Base-by-base conservation (phyloP, 2,113 vertebrate genomes). In the Brienomyrus longianalis region DNA sequence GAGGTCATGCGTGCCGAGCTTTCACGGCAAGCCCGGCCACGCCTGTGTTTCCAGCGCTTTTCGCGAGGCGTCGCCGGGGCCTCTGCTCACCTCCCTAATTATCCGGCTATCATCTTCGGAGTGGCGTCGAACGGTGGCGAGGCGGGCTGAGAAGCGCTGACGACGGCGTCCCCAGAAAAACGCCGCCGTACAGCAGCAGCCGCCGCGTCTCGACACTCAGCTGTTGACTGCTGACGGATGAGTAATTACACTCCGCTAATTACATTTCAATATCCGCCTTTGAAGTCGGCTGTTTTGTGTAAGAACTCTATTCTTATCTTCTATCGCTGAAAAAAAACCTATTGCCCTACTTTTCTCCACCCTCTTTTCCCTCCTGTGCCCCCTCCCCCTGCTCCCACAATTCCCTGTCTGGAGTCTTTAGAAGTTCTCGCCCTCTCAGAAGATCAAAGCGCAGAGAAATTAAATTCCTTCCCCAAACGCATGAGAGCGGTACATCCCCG, bases 281-380 rank as follows among this genome's bases (percentile, higher is more conserved):
- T 93, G 92, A 93, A 91, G 92, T 92, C 88, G 89, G 89, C 48
- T 50, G 31, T 83, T 87, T 77, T n/a, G 48, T 47, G 23, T 88
- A 80, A 59, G 52, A 56, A 90, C 66, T 86, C 90, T 90, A 92
- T 92, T 92, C 90, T 91, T 91, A 91, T 90, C 91, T 52, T 66
- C 43, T 90, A 90, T 92, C 70, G 83, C 91, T 85, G 92, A 92
- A 89, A 92, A 92, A 92, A 93, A 91, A 87, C 35, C 84, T 52
- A 62, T 66, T 93, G 92, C 10, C 91, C 92, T 92, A 93, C 89
- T 93, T 91, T 91, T 92, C 90, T 47, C 86, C 84, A 86, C 56
- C 80, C 87, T 90, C 87, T 66, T 86, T 77, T 87, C 51, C 43
- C 88, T 86, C 86, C 23, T n/a, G 5, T 15, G 80, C 56, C 23